Conservation (phyloP, 2,888 invertebrate genomes). For the Lochmaea capreae region DNA sequence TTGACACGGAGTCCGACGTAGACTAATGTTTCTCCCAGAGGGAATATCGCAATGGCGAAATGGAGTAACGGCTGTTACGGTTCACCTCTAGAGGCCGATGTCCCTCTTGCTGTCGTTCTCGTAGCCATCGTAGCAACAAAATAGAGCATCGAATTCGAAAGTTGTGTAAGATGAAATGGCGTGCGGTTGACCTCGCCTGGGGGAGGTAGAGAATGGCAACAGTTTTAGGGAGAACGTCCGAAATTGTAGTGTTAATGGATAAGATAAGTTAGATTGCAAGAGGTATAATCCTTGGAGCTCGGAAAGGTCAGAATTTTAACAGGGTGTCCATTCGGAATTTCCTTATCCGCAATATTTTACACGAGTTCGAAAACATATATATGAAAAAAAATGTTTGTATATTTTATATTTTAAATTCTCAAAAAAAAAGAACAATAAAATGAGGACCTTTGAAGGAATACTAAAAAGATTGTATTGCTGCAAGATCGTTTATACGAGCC, state of each 20-base stretch:
- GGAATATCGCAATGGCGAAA: conserved; percentile 38
- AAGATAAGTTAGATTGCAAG: conserved; percentile 5
- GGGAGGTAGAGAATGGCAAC: conserved; percentile 5
- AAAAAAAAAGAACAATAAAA: no score
- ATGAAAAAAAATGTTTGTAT: no score
- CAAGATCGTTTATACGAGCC: no score
- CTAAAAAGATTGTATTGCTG: no score
- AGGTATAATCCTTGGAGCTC: not conserved
- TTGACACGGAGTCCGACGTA: conserved; percentile 59
- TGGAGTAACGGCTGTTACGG: conserved; percentile 37
- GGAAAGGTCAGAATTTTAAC: not conserved
- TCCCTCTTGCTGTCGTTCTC: conserved; percentile 20
- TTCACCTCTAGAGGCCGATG: conserved; percentile 35
- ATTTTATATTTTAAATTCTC: no score
- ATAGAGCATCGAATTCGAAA: conserved; percentile 45
- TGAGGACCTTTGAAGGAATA: no score
- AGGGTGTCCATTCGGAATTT: not conserved
- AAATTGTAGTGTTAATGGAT: conserved; percentile 13
- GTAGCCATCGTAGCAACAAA: conserved; percentile 18
- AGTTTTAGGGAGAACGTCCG: not conserved
- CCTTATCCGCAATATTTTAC: no score
- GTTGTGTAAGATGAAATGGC: conserved; percentile 42
- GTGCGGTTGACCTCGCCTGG: conserved; percentile 28
- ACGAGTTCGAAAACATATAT: no score
- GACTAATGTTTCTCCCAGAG: conserved; percentile 58